Evolutionary conservation across 92 coral and sea anemone species (phyloP), one percentile per base, ranked within the genome.

Genomic region (Heliopora coerulea): DNA sequence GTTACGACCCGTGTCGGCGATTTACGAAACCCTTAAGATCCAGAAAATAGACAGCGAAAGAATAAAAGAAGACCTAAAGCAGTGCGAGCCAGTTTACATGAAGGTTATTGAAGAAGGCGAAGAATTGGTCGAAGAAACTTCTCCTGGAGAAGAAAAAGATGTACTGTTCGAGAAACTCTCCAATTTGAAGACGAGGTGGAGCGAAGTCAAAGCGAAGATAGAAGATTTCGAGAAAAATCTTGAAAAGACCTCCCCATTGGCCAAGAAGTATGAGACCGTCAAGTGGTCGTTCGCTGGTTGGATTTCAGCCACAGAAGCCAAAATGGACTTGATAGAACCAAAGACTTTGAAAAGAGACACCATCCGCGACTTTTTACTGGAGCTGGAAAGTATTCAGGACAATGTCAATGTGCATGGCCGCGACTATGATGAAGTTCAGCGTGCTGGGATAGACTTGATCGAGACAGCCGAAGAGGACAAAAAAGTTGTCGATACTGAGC

Each of bases 131-230:
- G 98, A 93, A 73, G 79, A 79, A 74, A 84, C 93, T 33, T 93
- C 89, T 24, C 88, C 98, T 41, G 98, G 98, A 18, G 80, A 88
- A 24, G 96, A 93, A 69, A 85, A 83, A 67, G 95, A 93, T 49
- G 88, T 72, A 54, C 67, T 93, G 63, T 83, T 83, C 15, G 78
- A 80, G 68, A 90, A 90, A 82, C 86, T 93, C 24, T 72, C 84
- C 59, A 86, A 93, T 42, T 28, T 78, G 21, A 86, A 93, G 56
- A 65, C 87, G 77, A 88, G 98, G 44, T 93, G 98, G 98, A 73
- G 78, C 1, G 80, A 83, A 83, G 67, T 85, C 65, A 85, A 81
- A 62, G 65, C 85, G 59, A 86, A 83, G 70, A 63, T 82, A 35
- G 82, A 83, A 48, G 84, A 87, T 40, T 96, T 90, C 83, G 65